phyloP scores from a whole-genome alignment of 2,113 vertebrate species.

The rabbit (Oryctolagus cuniculus) region mOryCun1.1 NC_091445.1:52539001-52539500 shows the following conservation, averaged over 20 bases:
- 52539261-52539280: constrained; percentile 78
- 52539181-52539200: constrained; percentile 66
- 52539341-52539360: constrained; percentile 78
- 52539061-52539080: constrained; percentile 26
- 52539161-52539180: constrained; percentile 71
- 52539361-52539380: constrained; percentile 68
- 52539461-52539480: constrained; percentile 74
- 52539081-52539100: constrained; percentile 55
- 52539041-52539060: constrained; percentile 31
- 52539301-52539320: constrained; percentile 72
- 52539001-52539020: neutral
- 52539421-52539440: constrained; percentile 67
- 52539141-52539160: constrained; percentile 61
- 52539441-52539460: constrained; percentile 66
- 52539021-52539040: constrained; percentile 5
- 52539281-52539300: constrained; percentile 65
- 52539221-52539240: constrained; percentile 69
- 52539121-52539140: constrained; percentile 64
- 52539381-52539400: constrained; percentile 74
- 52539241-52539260: constrained; percentile 80
- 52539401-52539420: constrained; percentile 66
- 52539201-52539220: constrained; percentile 78
- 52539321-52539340: constrained; percentile 76
- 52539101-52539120: constrained; percentile 70
- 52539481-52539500: constrained; percentile 70